These are phyloP conservation scores for Mystacornis crossleyi DNA, from an alignment of 2,113 vertebrate species.

Conservation along the genomic window DNA sequence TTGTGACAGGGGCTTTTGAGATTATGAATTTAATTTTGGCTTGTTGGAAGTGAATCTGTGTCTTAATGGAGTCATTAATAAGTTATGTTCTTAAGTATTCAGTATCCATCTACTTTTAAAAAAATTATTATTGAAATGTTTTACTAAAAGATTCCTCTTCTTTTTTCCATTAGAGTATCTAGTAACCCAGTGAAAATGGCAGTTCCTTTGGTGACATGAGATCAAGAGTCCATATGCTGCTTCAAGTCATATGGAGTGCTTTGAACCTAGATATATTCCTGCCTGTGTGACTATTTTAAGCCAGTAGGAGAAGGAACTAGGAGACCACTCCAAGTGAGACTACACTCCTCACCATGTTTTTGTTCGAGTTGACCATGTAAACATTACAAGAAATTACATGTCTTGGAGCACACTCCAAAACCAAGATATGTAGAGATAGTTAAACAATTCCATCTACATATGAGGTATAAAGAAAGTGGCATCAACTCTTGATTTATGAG, in stretches of 20 bases:
- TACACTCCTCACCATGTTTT: background rate
- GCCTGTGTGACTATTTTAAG: background rate
- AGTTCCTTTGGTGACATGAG: background rate
- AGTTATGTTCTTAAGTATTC: background rate
- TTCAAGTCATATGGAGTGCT: background rate
- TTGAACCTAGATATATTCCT: background rate
- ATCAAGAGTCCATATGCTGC: background rate
- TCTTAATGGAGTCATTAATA: background rate
- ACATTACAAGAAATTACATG: background rate
- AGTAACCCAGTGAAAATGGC: background rate
- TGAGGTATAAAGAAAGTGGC: background rate
- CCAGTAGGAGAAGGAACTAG: background rate
- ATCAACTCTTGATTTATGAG: background rate
- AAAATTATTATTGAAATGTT: background rate
- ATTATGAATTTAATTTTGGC: background rate
- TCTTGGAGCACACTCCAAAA: background rate
- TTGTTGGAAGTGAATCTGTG: background rate
- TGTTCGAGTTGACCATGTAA: background rate
- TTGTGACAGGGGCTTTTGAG: background rate
- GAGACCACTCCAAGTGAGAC: background rate
- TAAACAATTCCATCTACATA: background rate
- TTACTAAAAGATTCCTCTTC: background rate
- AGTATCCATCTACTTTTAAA: background rate
- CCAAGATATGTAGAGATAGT: background rate
- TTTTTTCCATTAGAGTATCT: background rate